Conservation (phyloP, 2,113 vertebrate species). For the Cinclus cinclus region DNA sequence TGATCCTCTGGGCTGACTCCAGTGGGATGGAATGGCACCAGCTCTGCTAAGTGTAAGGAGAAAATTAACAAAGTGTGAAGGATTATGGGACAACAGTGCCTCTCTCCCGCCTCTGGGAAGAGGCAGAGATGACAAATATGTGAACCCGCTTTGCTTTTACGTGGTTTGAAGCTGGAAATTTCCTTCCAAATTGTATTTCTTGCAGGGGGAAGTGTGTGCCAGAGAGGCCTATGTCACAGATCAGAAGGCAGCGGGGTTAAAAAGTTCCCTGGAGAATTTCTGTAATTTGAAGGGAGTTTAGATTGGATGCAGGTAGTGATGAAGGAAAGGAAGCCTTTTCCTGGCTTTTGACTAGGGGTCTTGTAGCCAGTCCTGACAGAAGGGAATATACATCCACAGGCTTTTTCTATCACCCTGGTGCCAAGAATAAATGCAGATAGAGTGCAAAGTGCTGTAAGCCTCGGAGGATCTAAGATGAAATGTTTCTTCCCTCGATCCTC, state of each 20-base stretch:
- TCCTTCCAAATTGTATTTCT: not conserved
- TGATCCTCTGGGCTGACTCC: not conserved
- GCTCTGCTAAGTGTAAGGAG: not conserved
- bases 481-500: not conserved
- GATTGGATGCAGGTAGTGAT: not conserved
- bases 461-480: not conserved
- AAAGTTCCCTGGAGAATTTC: not conserved
- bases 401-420: not conserved
- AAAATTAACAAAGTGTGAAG: not conserved
- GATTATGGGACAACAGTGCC: not conserved
- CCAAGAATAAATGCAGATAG: not conserved
- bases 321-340: not conserved
- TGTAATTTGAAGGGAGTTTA: not conserved
- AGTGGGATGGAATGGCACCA: not conserved
- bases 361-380: not conserved
- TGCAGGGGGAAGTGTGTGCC: not conserved
- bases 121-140: not conserved
- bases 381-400: not conserved
- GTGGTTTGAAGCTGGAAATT: not conserved
- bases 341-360: not conserved
- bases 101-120: not conserved
- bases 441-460: conserved; percentile 31
- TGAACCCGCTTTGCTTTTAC: not conserved
- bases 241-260: not conserved
- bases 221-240: not conserved